Base-by-base conservation (phyloP, 2,113 vertebrate species). In the Cyprinodon variegatus region DNA sequence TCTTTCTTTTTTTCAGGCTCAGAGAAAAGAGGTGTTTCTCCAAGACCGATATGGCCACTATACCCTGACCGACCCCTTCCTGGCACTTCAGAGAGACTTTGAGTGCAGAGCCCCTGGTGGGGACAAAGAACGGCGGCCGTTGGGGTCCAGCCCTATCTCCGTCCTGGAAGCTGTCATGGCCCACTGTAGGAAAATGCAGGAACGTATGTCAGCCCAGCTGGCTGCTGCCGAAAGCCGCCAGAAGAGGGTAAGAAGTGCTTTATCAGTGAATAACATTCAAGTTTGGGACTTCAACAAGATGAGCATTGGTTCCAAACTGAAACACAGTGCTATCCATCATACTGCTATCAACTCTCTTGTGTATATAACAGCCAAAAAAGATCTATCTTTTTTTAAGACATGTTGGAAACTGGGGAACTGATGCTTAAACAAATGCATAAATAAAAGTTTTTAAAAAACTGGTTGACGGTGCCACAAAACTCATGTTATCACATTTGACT, bases 181-280 rank as follows among this genome's bases (percentile, higher is more conserved):
- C 60, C 98, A 98, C 92, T 99, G 98, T 93, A 96, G 96, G 84
- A 99, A 98, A 93, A 98, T 99, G 97, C 98, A 98, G 87, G 97
- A 98, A 70, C 95, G 96, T 81, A 98, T 99, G 98, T 94, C 97
- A 0, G 91, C 96, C 14, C 98, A 99, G 91, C 94, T 99, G 81
- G 96, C 95, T 43, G 96, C 97, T 3, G 97, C 98, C 3, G 97
- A 99, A 93, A 95, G 94, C 91, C 95, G 96, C 72, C 96, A 99
- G 86, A 98, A 97, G 88, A 98, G 97, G 96, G 98, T 99, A 94
- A 69, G 91, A 29, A 6, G 6, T 57, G 20, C 53, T 65, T 41
- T 71, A n/a, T 72, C 29, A 17, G 29, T 43, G 40, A 62, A 38
- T 72, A 43, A 22, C 14, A 40, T 60, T 65, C 22, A 3, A 57